Base-by-base conservation (phyloP, 2,113 vertebrate species). In the Macaca mulatta region DNA sequence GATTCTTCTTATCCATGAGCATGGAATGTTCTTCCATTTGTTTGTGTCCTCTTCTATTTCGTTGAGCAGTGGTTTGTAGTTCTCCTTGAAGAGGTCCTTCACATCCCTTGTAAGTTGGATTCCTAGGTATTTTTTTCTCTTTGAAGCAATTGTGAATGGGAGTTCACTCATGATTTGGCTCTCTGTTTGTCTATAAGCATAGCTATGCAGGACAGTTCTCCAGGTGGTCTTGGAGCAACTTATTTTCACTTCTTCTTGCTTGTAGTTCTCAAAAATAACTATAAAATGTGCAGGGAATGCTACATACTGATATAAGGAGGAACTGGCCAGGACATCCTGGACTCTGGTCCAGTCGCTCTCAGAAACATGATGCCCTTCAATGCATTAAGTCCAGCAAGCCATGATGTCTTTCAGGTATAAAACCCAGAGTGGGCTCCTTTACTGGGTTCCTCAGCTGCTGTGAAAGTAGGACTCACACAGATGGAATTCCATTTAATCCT, bases 401-500 rank as follows among this genome's bases (percentile, higher is more conserved):
- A 55, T 30, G 23, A 5, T 20, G 25, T 17, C 69, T 12, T 25
- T 35, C 4, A 27, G 22, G 9, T 55, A 13, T 25, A 72, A 87
- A 16, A 86, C 20, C 11, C n/a, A 81, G 30, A 11, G 1, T 20
- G 32, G 9, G 18, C 30, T 43, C 13, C 38, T 75, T 74, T 38
- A 8, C 43, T 2, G 23, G 32, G 6, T 40, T 8, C 23, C 8
- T 48, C 16, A 67, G 30, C 38, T 57, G 6, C 2, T 0, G 9
- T 89, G 3, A 27, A 81, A 43, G 59, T 50, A 1, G 9, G 30
- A 6, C 10, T 27, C 8, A 16, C 14, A 13, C 23, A 75, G 5
- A 38, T 14, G 8, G 50, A 22, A 32, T 3, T 83, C 17, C 9
- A 32, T 83, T 43, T 45, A 64, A 64, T 11, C 30, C 45, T 45